A percentile compares a stretch with the other conserved stretches of the same genome.
phyloP scores from a whole-genome alignment of 2,888 invertebrate species.

The Acanthococcus lagerstroemiae region DNA sequence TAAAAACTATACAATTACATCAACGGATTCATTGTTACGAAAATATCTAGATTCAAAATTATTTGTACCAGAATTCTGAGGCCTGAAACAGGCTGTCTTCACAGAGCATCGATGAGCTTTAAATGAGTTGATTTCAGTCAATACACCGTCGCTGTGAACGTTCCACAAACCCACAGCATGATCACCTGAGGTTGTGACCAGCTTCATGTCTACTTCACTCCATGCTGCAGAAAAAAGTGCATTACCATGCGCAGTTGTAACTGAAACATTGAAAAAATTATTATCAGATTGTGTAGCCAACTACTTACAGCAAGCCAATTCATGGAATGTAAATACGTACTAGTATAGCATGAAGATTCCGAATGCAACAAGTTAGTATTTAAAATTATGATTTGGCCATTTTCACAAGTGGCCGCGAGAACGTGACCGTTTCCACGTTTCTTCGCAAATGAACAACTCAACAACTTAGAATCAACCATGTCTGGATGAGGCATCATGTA shows the following conservation, averaged over 20 bases:
- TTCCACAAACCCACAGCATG: slow-evolving; percentile 75
- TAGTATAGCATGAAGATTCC: not conserved
- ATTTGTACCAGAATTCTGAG: slow-evolving; percentile 49
- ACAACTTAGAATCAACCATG: not conserved
- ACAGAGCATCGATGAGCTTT: slow-evolving; percentile 72
- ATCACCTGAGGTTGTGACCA: slow-evolving; percentile 78
- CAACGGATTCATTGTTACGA: not conserved
- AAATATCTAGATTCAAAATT: not conserved
- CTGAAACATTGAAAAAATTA: too few species aligned
- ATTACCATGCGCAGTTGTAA: not conserved
- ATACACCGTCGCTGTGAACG: slow-evolving; percentile 40
- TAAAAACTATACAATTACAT: too few species aligned
- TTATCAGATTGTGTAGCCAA: too few species aligned
- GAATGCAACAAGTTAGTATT: slow-evolving; percentile 2
- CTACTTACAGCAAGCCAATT: too few species aligned
- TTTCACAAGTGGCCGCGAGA: slow-evolving; percentile 16
- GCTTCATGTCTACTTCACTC: slow-evolving; percentile 63
- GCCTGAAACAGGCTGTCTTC: slow-evolving; percentile 66
- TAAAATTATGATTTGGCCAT: slow-evolving; percentile 15
- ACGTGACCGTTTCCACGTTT: slow-evolving; percentile 6
- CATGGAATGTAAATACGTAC: too few species aligned
- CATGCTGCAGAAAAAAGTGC: slow-evolving; percentile 67
- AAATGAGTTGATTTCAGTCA: slow-evolving; percentile 45
- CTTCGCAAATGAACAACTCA: slow-evolving; percentile 16
- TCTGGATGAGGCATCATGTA: not conserved